A percentile compares a stretch with the other conserved stretches of the same genome.
These are phyloP conservation scores for Hydrozoanthus gracilis DNA, from an alignment of 92 coral and sea anemone species.

Conservation along the genomic window DNA sequence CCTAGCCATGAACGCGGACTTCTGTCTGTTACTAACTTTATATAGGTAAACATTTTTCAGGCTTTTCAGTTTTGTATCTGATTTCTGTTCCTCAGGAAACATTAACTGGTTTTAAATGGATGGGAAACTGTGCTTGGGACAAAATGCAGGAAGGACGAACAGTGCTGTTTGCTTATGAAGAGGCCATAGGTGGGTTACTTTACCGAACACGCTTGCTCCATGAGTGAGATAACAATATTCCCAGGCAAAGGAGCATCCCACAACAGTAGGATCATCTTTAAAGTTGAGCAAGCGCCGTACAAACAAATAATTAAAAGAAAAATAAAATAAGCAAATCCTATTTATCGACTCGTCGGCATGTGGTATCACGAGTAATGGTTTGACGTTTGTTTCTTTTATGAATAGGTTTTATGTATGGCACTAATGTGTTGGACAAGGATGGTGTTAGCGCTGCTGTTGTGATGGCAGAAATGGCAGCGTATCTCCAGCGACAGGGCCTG, in stretches of 20 bases:
- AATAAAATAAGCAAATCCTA: no score
- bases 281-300: no score
- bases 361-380: no score
- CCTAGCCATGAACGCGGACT: no score
- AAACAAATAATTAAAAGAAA: no score
- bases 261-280: no score
- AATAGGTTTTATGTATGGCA: constrained; percentile 97
- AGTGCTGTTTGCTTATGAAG: constrained; percentile 95
- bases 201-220: background rate
- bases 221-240: background rate
- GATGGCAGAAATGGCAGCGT: constrained; percentile 96
- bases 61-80: background rate
- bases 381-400: background rate
- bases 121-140: constrained; percentile 93
- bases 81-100: constrained; percentile 73
- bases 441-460: constrained; percentile 98
- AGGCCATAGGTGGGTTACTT: constrained; percentile 87
- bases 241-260: background rate
- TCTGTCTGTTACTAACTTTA: no score
- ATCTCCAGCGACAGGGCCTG: constrained; percentile 82
- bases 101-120: constrained; percentile 98
- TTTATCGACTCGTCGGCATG: no score
- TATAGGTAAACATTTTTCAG: background rate
- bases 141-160: constrained; percentile 89
- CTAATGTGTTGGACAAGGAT: constrained; percentile 95